Base-by-base conservation (phyloP, 2,113 vertebrate genomes). In the Ailuropoda melanoleuca region DNA sequence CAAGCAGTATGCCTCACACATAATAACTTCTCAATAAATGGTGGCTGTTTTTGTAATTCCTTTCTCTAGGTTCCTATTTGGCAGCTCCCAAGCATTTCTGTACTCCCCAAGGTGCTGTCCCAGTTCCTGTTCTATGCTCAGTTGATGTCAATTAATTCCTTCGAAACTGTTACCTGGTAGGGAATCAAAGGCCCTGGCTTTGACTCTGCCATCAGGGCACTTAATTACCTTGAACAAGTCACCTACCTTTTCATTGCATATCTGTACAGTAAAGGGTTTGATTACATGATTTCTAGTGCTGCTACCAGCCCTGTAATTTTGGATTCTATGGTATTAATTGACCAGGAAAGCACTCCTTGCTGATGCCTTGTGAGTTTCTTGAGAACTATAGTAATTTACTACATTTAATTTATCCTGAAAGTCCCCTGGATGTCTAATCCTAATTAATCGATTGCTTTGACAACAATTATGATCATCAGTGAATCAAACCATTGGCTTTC, bases 1-100 rank as follows among this genome's bases (percentile, higher is more conserved):
- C 34, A 85, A 91, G 18, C 6, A 31, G 53, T 90, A 29, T 74
- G 12, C 24, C 15, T 86, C 15, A 18, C 13, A 95, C 78, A 75
- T 89, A 93, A 80, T 96, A 96, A 60, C 26, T 96, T 87, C 93
- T 98, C 95, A 93, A 89, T 93, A 92, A 97, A 96, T 80, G 31
- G 48, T 55, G 62, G 39, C 4, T 85, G 43, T 62, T 93, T 66
- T 4, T 93, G 14, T 39, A 93, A 70, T 93, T 87, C 68, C 66
- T 96, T 95, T 90, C 60, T 95, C 89, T 10, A 26, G 14, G 37
- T 84, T 92, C 55, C 62, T 80, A 23, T 75, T 87, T 83, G 78
- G 50, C 87, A 95, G 43, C 24, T 93, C 72, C 6, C 1, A n/a
- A 91, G 50, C 66, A 91, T 87, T 70, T 56, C 58, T 95, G 5